A percentile compares a stretch with the other conserved stretches of the same genome.
Conservation (phyloP, 1,140 invertebrate species). For the Hyposmocoma kahamanoa region DNA sequence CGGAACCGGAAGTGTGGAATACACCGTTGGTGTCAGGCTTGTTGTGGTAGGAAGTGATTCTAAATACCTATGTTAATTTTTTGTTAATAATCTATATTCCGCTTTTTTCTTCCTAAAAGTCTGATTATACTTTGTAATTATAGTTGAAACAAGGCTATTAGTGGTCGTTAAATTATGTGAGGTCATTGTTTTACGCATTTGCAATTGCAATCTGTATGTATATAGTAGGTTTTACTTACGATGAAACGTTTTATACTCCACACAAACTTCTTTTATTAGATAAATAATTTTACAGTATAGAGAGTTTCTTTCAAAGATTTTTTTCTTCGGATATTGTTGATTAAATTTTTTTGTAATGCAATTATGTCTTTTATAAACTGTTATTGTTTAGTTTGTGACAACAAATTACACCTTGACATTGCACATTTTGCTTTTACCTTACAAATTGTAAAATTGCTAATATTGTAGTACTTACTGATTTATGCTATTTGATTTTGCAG, state of each 20-base stretch:
- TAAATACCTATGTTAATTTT: background rate
- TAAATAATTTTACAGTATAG: too few relatives aligned
- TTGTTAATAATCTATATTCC: background rate
- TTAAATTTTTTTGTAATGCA: background rate
- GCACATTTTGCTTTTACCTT: background rate
- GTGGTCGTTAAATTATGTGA: background rate
- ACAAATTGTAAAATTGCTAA: too few relatives aligned
- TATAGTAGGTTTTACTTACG: background rate
- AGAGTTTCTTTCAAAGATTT: background rate
- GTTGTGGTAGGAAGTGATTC: background rate
- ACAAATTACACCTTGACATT: background rate
- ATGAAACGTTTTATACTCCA: too few relatives aligned
- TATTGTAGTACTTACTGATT: background rate
- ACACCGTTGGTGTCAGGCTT: background rate
- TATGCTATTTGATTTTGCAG: constrained; percentile 25
- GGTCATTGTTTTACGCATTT: background rate
- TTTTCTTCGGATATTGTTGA: background rate
- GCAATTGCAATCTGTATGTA: background rate
- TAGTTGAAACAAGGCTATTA: background rate
- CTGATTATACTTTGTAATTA: background rate
- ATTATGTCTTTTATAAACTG: background rate
- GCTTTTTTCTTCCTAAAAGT: background rate
- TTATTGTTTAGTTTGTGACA: background rate
- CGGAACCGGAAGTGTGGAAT: background rate
- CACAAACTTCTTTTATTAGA: too few relatives aligned